Conservation (phyloP, 2,888 invertebrate species). For the Hyposoter dolosus region DNA sequence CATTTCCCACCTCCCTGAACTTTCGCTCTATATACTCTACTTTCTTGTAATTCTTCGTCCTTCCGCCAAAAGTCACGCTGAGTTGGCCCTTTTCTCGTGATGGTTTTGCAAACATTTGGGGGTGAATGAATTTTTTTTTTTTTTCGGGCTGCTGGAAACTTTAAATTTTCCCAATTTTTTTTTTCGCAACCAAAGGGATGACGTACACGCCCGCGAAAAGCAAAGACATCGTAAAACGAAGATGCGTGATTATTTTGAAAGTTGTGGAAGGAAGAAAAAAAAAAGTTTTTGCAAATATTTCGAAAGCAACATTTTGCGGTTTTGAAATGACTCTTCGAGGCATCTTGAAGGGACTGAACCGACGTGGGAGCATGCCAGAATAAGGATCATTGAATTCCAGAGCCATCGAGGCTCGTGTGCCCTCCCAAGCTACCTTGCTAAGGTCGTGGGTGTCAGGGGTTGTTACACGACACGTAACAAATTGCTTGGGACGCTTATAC, state of each 20-base stretch:
- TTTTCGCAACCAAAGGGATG: too few species aligned
- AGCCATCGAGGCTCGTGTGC: slow-evolving; percentile 21
- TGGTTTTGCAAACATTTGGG: slow-evolving; percentile 12
- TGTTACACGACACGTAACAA: slow-evolving; percentile 72
- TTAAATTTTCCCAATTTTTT: too few species aligned
- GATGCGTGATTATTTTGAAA: slow-evolving; percentile 39
- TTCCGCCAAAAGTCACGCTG: slow-evolving; percentile 50
- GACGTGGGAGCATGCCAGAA: slow-evolving; percentile 27
- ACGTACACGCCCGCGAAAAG: background rate
- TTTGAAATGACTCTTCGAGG: slow-evolving; percentile 42
- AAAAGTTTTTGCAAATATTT: slow-evolving; percentile 20
- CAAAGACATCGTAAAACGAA: slow-evolving; percentile 59
- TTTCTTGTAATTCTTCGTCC: slow-evolving; percentile 20
- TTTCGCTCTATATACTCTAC: slow-evolving; percentile 3
- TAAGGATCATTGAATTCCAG: slow-evolving; percentile 70
- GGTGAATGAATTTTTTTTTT: slow-evolving; percentile 18
- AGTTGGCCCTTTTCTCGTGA: slow-evolving; percentile 14
- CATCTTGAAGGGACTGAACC: background rate
- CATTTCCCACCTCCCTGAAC: slow-evolving; percentile 22
- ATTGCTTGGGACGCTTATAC: slow-evolving; percentile 65
- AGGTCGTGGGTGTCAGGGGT: slow-evolving; percentile 78
- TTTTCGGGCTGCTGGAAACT: too few species aligned
- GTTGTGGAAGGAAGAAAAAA: slow-evolving; percentile 30
- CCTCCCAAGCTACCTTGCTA: slow-evolving; percentile 74
- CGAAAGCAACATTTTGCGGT: slow-evolving; percentile 65